These are phyloP conservation scores for Andrena hattorfiana DNA, from an alignment of 2,888 invertebrate genomes.

Conservation along the genomic window DNA sequence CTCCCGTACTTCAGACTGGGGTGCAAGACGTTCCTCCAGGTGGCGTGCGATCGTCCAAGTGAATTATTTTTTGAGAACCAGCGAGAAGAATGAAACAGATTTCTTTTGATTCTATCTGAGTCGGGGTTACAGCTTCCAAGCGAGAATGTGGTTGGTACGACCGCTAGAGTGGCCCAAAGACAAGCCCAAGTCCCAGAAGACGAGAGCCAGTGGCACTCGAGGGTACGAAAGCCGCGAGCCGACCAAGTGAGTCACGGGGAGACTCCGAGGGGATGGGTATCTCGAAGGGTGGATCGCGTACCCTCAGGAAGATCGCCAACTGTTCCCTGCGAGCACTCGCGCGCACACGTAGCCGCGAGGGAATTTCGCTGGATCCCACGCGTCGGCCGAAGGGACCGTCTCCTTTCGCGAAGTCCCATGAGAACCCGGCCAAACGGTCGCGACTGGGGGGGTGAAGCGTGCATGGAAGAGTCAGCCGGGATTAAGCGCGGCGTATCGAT, in stretches of 20 bases:
- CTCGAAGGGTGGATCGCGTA: slow-evolving; percentile 54
- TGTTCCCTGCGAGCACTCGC: slow-evolving; percentile 67
- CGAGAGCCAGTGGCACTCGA: not conserved
- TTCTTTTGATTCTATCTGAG: too few species aligned
- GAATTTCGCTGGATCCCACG: slow-evolving; percentile 76
- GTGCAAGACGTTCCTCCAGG: too few species aligned
- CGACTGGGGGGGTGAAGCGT: slow-evolving; percentile 35
- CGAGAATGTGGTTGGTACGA: not conserved
- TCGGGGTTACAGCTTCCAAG: too few species aligned
- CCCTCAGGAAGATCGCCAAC: slow-evolving; percentile 66
- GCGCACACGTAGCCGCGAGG: slow-evolving; percentile 81
- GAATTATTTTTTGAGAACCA: too few species aligned
- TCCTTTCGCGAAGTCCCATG: slow-evolving; percentile 74
- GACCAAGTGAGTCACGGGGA: slow-evolving; percentile 56
- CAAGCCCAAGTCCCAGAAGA: slow-evolving; percentile 33
- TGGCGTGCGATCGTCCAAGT: too few species aligned
- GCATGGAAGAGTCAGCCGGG: slow-evolving; percentile 62
- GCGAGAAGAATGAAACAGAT: too few species aligned
- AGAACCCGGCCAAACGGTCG: slow-evolving; percentile 78
- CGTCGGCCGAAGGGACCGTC: slow-evolving; percentile 48
- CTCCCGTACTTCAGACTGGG: not conserved
- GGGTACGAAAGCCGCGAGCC: slow-evolving; percentile 24
- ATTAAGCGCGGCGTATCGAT: slow-evolving; percentile 66
- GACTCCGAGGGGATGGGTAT: slow-evolving; percentile 35
- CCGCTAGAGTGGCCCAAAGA: not conserved